Conservation (phyloP, 2,113 vertebrate genomes). For the Perca fluviatilis region DNA sequence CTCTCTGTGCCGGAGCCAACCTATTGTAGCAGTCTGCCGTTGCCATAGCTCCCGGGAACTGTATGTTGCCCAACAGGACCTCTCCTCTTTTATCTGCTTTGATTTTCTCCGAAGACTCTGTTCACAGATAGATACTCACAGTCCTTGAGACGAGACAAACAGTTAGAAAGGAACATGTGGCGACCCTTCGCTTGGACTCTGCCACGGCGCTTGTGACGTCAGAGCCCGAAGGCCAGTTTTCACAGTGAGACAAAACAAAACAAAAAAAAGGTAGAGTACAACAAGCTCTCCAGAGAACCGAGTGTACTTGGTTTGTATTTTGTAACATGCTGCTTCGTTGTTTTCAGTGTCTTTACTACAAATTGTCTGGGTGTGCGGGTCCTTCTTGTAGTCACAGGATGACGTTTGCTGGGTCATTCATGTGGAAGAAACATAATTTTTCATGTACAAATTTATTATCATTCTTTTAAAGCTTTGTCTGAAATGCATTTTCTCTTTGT, state of each 20-base stretch:
- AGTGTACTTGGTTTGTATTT: conserved; percentile 6
- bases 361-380: not conserved
- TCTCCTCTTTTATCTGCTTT: conserved; percentile 50
- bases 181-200: not conserved
- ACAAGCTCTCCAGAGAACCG: not conserved
- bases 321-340: conserved; percentile 34
- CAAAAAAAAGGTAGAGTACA: not conserved
- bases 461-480: conserved; percentile 44
- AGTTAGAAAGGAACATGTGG: not conserved
- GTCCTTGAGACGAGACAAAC: too few relatives aligned
- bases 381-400: not conserved
- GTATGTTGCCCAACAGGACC: conserved; percentile 60
- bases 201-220: not conserved
- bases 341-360: conserved; percentile 18
- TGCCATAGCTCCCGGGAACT: conserved; percentile 77
- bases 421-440: not conserved
- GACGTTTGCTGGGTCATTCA: not conserved
- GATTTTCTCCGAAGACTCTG: conserved; percentile 35
- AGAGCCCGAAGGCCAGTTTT: conserved; percentile 5
- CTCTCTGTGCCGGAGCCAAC: conserved; percentile 50
- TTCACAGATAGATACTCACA: too few relatives aligned
- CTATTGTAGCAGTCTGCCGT: conserved; percentile 74
- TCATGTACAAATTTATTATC: conserved; percentile 22
- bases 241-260: not conserved
- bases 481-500: conserved; percentile 36